Percentiles rank a stretch among this genome's conserved stretches.
Evolutionary conservation across 2,888 invertebrate species (phyloP).

Genomic region (Sesia apiformis): DNA sequence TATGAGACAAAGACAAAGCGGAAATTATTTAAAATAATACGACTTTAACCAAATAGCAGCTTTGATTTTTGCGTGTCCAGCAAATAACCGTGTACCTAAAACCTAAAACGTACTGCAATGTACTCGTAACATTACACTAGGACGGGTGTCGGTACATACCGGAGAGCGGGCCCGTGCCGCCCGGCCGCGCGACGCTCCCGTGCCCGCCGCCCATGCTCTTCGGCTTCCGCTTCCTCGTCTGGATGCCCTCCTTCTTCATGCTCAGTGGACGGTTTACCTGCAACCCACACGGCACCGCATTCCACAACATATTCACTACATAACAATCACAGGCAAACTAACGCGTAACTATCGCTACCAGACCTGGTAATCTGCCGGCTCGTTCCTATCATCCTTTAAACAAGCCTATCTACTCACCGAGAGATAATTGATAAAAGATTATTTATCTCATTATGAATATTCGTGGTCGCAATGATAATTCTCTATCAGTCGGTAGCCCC

Average conservation of each 20-base stretch:
- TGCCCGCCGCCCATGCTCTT: slow-evolving; percentile 75
- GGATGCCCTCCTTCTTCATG: slow-evolving; percentile 99
- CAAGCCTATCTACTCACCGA: slow-evolving; percentile 64
- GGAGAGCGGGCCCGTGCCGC: slow-evolving; percentile 29
- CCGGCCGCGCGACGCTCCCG: slow-evolving; percentile 35
- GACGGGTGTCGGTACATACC: slow-evolving; percentile 33
- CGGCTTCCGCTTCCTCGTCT: slow-evolving; percentile 95
- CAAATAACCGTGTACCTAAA: too few relatives aligned
- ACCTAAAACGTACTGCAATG: too few relatives aligned
- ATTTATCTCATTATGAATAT: slow-evolving; percentile 75
- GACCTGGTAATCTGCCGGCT: slow-evolving; percentile 56
- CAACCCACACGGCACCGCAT: slow-evolving; percentile 1
- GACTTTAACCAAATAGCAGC: too few relatives aligned
- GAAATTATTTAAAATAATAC: too few relatives aligned
- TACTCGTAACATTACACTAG: not conserved
- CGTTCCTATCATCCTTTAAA: slow-evolving; percentile 66
- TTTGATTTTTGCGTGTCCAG: too few relatives aligned
- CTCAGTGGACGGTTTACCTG: slow-evolving; percentile 95
- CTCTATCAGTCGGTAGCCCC: slow-evolving; percentile 73
- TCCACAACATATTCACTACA: not conserved
- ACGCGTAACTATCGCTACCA: not conserved
- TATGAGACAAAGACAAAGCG: too few relatives aligned
- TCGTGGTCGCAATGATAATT: slow-evolving; percentile 68
- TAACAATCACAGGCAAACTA: too few relatives aligned
- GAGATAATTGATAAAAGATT: slow-evolving; percentile 75